These are phyloP conservation scores for Cryptomyrus ogoouensis DNA, from an alignment of 2,113 vertebrate genomes.

Conservation along the genomic window DNA sequence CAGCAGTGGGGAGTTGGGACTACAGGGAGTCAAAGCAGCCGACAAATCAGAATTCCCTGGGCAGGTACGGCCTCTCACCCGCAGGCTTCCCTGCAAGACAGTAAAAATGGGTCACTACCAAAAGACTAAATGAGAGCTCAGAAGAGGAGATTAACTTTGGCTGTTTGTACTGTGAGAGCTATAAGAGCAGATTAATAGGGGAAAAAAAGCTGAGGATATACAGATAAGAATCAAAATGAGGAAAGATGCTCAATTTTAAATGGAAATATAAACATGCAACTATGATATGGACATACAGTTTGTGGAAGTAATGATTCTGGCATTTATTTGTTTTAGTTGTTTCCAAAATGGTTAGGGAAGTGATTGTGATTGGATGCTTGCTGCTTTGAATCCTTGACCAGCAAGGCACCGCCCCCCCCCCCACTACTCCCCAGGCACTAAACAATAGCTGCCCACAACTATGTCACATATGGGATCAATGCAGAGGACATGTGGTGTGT, in stretches of 20 bases:
- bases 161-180: not conserved
- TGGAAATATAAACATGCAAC: not conserved
- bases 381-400: too few relatives aligned
- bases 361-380: too few relatives aligned
- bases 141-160: not conserved
- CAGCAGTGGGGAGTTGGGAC: slow-evolving; percentile 20
- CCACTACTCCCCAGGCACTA: too few relatives aligned
- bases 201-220: not conserved
- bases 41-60: slow-evolving; percentile 38
- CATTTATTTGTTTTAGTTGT: not conserved
- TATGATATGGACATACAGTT: not conserved
- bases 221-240: not conserved
- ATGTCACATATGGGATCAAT: too few relatives aligned
- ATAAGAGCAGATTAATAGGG: not conserved
- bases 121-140: slow-evolving; percentile 6
- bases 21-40: slow-evolving; percentile 40
- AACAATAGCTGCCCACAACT: too few relatives aligned
- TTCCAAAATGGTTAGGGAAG: not conserved
- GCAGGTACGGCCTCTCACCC: slow-evolving; percentile 42
- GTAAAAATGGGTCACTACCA: not conserved
- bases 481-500: too few relatives aligned
- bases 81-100: slow-evolving; percentile 16
- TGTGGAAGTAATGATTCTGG: not conserved
- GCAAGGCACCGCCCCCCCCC: too few relatives aligned
- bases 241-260: not conserved